These are phyloP conservation scores for Sceloporus tristichus DNA, from an alignment of 2,113 vertebrate genomes.

Conservation along the genomic window DNA sequence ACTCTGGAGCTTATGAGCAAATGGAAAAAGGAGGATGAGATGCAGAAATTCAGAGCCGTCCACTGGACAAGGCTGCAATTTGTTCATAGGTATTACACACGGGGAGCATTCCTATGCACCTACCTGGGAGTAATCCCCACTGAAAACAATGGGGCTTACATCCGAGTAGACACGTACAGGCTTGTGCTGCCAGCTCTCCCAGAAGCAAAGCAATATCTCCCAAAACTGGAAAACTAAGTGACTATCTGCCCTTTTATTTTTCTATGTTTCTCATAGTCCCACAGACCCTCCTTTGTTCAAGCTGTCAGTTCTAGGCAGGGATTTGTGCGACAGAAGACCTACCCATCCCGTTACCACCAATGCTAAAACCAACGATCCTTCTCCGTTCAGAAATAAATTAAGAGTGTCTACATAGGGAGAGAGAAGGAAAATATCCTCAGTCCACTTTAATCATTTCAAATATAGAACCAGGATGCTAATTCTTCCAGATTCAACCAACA, in stretches of 20 bases:
- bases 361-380: background rate
- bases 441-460: background rate
- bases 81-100: background rate
- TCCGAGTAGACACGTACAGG: background rate
- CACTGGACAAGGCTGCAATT: too few relatives aligned
- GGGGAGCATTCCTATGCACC: background rate
- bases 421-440: background rate
- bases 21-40: background rate
- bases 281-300: background rate
- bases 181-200: background rate
- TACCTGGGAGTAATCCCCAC: background rate
- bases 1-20: slow-evolving; percentile 3
- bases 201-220: background rate
- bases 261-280: background rate
- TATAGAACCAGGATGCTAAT: background rate
- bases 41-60: background rate
- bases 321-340: background rate
- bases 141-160: too few relatives aligned
- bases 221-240: background rate
- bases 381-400: background rate
- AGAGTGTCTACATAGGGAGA: background rate
- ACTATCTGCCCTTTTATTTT: background rate
- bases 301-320: too few relatives aligned
- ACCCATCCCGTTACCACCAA: background rate
- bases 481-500: background rate